A percentile compares a stretch with the other conserved stretches of the same genome.
phyloP scores from a whole-genome alignment of 2,888 invertebrate species.

The Noctua pronuba region DNA sequence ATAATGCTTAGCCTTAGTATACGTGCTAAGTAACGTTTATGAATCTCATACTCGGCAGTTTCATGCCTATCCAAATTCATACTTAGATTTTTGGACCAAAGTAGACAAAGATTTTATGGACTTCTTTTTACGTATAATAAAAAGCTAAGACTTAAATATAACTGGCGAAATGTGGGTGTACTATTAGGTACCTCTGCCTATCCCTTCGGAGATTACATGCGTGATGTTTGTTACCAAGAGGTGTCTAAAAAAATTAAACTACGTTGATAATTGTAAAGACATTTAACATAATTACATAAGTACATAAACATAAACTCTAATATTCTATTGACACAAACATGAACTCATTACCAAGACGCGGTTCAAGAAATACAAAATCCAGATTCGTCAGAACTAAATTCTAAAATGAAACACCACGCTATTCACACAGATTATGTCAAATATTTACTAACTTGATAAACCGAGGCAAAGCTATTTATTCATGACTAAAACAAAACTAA shows the following conservation, averaged over 20 bases:
- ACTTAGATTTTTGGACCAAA: neutral
- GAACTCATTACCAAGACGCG: neutral
- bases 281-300: neutral
- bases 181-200: too few species aligned
- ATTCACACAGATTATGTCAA: conserved; percentile 39
- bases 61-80: neutral
- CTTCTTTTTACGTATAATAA: too few species aligned
- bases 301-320: neutral
- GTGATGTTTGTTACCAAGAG: neutral
- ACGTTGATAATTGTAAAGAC: neutral
- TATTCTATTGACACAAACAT: neutral
- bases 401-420: neutral
- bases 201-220: too few species aligned
- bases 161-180: too few species aligned
- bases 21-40: neutral
- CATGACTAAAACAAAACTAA: conserved; percentile 74
- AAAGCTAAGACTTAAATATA: too few species aligned
- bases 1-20: neutral
- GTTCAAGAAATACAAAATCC: conserved; percentile 6
- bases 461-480: conserved; percentile 66
- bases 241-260: neutral
- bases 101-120: neutral
- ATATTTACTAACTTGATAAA: conserved; percentile 57
- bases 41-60: neutral
- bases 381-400: conserved; percentile 30